Evolutionary conservation across 2,888 invertebrate species (phyloP), one percentile per base, ranked within the genome.

Genomic region (Ochropacha duplaris): DNA sequence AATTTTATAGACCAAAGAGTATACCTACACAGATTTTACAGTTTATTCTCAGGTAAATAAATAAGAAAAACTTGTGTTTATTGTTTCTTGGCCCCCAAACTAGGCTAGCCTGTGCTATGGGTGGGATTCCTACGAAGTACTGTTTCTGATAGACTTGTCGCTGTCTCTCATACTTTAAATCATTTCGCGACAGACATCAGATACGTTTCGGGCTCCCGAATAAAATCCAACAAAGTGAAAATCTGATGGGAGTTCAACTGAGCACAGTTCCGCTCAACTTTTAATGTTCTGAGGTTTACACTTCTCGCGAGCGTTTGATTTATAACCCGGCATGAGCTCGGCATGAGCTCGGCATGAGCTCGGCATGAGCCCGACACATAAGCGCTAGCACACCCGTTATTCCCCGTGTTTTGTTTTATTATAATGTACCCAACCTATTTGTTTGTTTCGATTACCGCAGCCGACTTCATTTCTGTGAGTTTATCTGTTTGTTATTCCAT

Each of bases 151-250:
- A n/a, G n/a, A 8, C 6, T 6, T 31, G 12, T 31, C 67, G 66
- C 75, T 60, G 4, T 57, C 61, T 50, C 66, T 64, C 50, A 9
- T 64, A 6, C 14, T 69, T 66, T 63, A 55, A 26, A 14, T 55
- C 60, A 8, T 55, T 19, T 24, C 58, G 55, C 52, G 61, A 58
- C 64, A 69, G 57, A 62, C 74, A 78, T 84, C 81, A 78, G 82
- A 84, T 82, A 83, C 67, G 73, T 65, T n/a, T 57, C 56, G 65
- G 72, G 68, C 65, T 76, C 76, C 67, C 74, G 75, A 79, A 81
- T 81, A 80, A 84, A 86, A 84, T 74, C 78, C 77, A 72, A 81
- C 85, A 87, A 86, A 88, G 85, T 87, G 87, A 85, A 86, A 84
- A 87, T 83, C 82, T 76, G 80, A 72, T 68, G 74, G 66, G 65